Conservation (phyloP, 2,113 vertebrate genomes). For the Elachura formosa region DNA sequence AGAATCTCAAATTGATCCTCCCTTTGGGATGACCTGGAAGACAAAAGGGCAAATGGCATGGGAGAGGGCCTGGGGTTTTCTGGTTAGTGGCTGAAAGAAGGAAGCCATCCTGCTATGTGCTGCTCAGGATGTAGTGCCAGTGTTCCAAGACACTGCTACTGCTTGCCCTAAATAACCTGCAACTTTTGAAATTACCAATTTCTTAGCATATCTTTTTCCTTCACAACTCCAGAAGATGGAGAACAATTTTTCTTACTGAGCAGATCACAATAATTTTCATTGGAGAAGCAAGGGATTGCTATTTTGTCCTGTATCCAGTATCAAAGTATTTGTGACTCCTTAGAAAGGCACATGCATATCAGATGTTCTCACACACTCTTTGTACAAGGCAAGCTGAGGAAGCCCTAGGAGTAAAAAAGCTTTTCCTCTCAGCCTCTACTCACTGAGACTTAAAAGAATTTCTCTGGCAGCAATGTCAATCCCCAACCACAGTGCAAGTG, state of each 20-base stretch:
- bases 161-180: background rate
- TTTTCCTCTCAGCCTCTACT: background rate
- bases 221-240: background rate
- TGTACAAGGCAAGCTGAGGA: background rate
- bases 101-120: background rate
- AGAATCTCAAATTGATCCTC: background rate
- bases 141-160: background rate
- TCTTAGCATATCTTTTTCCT: background rate
- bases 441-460: background rate
- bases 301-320: background rate
- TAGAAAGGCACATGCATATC: background rate
- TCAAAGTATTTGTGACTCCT: background rate
- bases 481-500: background rate
- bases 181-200: background rate
- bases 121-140: background rate
- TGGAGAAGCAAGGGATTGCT: background rate
- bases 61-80: background rate
- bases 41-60: slow-evolving; percentile 15
- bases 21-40: slow-evolving; percentile 6
- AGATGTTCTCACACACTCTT: background rate
- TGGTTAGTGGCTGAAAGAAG: background rate
- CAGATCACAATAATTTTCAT: background rate
- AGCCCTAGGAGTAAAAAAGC: background rate
- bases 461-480: background rate
- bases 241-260: background rate